A percentile compares a stretch with the other conserved stretches of the same genome.
Conservation (phyloP, 2,113 vertebrate species). For the Paratilapia polleni region DNA sequence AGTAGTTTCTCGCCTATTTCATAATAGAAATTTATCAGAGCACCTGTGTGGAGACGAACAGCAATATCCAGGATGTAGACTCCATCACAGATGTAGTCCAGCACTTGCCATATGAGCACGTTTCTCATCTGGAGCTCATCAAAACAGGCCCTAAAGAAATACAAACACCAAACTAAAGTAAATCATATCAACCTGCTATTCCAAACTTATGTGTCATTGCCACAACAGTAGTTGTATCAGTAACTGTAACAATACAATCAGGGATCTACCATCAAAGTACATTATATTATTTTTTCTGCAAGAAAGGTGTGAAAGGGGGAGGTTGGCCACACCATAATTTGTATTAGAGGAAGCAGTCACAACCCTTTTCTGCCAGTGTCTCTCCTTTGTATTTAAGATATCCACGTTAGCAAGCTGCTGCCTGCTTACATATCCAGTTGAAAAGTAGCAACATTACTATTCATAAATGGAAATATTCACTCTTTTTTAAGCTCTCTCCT, state of each 20-base stretch:
- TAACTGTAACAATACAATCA: neutral
- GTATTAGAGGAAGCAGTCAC: neutral
- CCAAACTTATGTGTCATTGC: too few species aligned
- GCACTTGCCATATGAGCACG: constrained; percentile 86
- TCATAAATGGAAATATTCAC: too few species aligned
- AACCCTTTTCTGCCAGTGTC: too few species aligned
- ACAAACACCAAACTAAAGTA: neutral
- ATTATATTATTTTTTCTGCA: neutral
- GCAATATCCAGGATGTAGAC: constrained; percentile 88
- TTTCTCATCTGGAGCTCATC: constrained; percentile 88
- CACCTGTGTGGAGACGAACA: constrained; percentile 90
- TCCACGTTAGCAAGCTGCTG: too few species aligned
- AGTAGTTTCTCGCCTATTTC: neutral
- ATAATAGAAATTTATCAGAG: constrained; percentile 11
- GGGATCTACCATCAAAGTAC: neutral
- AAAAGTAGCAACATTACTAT: too few species aligned
- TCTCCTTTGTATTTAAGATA: too few species aligned
- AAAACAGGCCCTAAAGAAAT: constrained; percentile 89
- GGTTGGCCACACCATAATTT: neutral
- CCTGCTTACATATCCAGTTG: too few species aligned
- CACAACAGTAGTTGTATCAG: neutral
- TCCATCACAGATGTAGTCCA: constrained; percentile 91
- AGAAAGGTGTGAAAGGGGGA: too few species aligned
- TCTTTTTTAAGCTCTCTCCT: too few species aligned
- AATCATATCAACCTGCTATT: neutral